These are phyloP conservation scores for Podabrus alpinus DNA, from an alignment of 2,888 invertebrate species.

Conservation along the genomic window DNA sequence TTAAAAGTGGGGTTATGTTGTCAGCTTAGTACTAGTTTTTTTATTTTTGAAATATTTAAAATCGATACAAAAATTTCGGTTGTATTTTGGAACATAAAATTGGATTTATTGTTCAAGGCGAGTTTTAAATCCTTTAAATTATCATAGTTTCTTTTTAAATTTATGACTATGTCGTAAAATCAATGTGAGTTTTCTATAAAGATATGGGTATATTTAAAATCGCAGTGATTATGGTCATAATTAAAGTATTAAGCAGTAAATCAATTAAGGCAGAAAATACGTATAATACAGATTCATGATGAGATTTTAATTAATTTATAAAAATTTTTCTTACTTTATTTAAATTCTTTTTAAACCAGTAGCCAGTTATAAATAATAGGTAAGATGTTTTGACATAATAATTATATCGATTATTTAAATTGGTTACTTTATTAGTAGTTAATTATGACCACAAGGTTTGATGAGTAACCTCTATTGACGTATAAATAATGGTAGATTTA, in stretches of 20 bases:
- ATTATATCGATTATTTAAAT: constrained; percentile 14
- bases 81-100: background rate
- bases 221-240: background rate
- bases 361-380: constrained; percentile 11
- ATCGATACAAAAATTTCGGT: background rate
- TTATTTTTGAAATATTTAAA: background rate
- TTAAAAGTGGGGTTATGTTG: background rate
- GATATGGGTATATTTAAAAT: background rate
- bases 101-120: background rate
- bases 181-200: background rate
- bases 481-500: constrained; percentile 2
- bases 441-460: constrained; percentile 13
- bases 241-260: background rate
- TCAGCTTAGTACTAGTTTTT: too few species aligned
- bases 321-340: background rate
- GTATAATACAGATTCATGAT: background rate
- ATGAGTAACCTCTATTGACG: constrained; percentile 11
- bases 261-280: background rate
- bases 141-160: background rate
- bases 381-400: constrained; percentile 9
- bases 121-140: background rate
- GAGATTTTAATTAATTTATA: background rate
- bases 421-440: constrained; percentile 17
- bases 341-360: constrained; percentile 3
- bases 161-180: background rate